Conservation (phyloP, 2,888 invertebrate genomes). For the Dusona sp. region DNA sequence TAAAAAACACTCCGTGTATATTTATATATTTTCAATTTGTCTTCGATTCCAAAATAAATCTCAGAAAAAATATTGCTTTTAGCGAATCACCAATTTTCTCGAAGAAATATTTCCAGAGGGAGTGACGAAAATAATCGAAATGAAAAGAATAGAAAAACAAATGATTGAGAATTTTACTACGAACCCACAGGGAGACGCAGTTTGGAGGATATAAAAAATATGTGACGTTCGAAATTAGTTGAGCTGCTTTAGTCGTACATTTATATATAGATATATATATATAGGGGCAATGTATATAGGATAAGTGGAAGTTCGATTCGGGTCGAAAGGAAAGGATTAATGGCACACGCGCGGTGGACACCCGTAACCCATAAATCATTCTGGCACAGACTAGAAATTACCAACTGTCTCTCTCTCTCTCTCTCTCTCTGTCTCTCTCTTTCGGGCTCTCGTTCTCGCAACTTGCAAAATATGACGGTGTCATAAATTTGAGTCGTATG, state of each 20-base stretch:
- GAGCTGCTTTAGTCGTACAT: conserved; percentile 12
- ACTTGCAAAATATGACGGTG: conserved; percentile 87
- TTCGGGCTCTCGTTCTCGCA: conserved; percentile 84
- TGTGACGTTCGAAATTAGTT: conserved; percentile 16
- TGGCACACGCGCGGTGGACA: conserved; percentile 86
- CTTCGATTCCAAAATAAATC: too few relatives aligned
- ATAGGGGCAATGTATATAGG: conserved; percentile 67
- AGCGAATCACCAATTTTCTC: not conserved
- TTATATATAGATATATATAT: conserved; percentile 30
- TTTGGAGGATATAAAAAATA: not conserved
- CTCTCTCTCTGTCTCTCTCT: conserved; percentile 19
- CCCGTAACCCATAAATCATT: conserved; percentile 86
- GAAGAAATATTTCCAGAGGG: not conserved
- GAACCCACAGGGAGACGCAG: not conserved
- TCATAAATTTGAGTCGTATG: conserved; percentile 86
- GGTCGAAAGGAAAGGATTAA: conserved; percentile 84
- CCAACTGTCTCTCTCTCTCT: conserved; percentile 19
- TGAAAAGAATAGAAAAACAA: not conserved
- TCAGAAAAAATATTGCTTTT: too few relatives aligned
- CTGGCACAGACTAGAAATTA: conserved; percentile 86
- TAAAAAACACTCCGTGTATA: too few relatives aligned
- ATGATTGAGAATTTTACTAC: not conserved
- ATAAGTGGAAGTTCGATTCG: conserved; percentile 83
- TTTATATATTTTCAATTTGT: too few relatives aligned
- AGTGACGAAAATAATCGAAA: not conserved